Conservation (phyloP, 2,113 vertebrate genomes). For the Ochotona princeps region DNA sequence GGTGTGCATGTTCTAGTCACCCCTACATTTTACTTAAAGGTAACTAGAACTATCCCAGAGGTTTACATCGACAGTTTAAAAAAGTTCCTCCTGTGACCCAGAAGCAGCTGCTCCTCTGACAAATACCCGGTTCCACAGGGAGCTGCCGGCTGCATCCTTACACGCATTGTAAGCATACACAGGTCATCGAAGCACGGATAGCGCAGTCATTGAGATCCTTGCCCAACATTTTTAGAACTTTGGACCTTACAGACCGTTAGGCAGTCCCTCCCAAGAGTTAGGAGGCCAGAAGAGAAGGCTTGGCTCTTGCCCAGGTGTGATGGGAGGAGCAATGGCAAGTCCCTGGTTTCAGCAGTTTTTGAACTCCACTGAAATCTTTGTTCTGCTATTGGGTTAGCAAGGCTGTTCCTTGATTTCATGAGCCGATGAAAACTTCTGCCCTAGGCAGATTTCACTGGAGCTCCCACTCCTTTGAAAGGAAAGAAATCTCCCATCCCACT, state of each 20-base stretch:
- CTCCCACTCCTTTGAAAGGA: conserved; percentile 30
- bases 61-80: neutral
- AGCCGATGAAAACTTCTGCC: conserved; percentile 30
- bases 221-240: conserved; percentile 19
- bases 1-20: neutral
- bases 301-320: neutral
- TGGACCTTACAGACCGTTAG: neutral
- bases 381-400: conserved; percentile 7
- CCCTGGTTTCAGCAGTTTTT: neutral
- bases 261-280: neutral
- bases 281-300: conserved; percentile 1
- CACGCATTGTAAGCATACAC: neutral
- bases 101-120: neutral
- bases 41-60: conserved; percentile 17
- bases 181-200: neutral
- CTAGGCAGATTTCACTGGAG: neutral
- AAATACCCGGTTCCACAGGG: neutral
- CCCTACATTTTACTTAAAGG: neutral
- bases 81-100: neutral
- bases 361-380: conserved; percentile 10
- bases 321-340: conserved; percentile 19
- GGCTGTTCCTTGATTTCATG: conserved; percentile 4
- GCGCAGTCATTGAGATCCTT: neutral
- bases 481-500: neutral
- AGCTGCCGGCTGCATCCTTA: neutral